A percentile compares a stretch with the other conserved stretches of the same genome.
These are phyloP conservation scores for Myotis myotis DNA, from an alignment of 2,797 vertebrate genomes.

Conservation along the genomic window DNA sequence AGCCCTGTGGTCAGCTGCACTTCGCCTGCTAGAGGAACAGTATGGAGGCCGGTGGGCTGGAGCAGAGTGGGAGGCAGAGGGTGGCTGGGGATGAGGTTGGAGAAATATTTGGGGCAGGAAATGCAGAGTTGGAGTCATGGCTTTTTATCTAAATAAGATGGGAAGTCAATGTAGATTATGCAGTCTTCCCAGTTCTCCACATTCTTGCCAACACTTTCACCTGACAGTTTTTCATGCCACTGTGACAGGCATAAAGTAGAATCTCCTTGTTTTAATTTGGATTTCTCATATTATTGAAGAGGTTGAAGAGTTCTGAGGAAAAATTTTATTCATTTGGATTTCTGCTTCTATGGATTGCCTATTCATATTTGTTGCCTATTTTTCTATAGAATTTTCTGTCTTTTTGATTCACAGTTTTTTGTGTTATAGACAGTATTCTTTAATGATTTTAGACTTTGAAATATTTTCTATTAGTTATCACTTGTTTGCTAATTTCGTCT, in stretches of 20 bases:
- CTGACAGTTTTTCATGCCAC: background rate
- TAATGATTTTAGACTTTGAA: constrained; percentile 1
- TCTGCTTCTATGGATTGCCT: background rate
- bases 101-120: background rate
- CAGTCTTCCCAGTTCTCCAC: background rate
- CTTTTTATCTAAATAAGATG: background rate
- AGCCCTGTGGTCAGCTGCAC: background rate
- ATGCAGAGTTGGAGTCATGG: background rate
- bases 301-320: background rate
- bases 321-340: constrained; percentile 23
- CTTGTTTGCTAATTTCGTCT: background rate
- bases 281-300: background rate
- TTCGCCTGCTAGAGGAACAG: background rate
- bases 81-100: background rate
- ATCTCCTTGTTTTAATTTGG: constrained; percentile 4
- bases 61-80: background rate
- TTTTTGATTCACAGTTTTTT: background rate
- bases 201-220: background rate
- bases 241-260: background rate
- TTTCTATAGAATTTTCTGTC: background rate
- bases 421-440: background rate
- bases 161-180: background rate
- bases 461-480: constrained; percentile 29
- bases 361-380: background rate
- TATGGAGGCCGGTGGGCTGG: background rate